Percentiles rank a stretch among this genome's conserved stretches.
These are phyloP conservation scores for Nesoenas mayeri DNA, from an alignment of 2,113 vertebrate genomes.

Conservation along the genomic window DNA sequence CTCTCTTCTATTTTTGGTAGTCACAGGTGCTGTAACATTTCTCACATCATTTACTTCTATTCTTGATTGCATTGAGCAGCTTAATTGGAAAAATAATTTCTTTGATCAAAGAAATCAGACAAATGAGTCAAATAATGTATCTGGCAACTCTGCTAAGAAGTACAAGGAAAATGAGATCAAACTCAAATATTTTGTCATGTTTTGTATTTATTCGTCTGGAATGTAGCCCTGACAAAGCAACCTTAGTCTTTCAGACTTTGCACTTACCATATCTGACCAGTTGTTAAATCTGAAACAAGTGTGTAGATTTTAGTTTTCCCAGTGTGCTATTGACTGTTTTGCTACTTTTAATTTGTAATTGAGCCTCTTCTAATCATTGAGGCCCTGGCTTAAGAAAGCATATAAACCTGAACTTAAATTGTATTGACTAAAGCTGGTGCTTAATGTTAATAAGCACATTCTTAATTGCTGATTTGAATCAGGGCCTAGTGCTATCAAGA, in stretches of 20 bases:
- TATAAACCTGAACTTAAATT: not conserved
- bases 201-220: not conserved
- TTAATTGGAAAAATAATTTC: constrained; percentile 40
- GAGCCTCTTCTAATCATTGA: not conserved
- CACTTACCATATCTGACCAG: not conserved
- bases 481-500: not conserved
- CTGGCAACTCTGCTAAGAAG: not conserved
- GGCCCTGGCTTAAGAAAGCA: not conserved
- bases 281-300: not conserved
- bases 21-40: not conserved
- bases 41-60: constrained; percentile 14
- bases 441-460: constrained; percentile 6
- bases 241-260: not conserved
- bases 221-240: not conserved
- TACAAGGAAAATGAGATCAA: not conserved
- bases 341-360: not conserved
- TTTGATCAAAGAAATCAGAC: constrained; percentile 40
- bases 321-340: not conserved
- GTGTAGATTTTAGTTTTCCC: constrained; percentile 8
- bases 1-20: not conserved
- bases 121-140: not conserved
- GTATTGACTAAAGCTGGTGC: not conserved
- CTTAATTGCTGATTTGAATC: not conserved
- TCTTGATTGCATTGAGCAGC: constrained; percentile 19
- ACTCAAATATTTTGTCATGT: not conserved